phyloP scores from a whole-genome alignment of 2,888 invertebrate genomes.

The Dolichopus griseipennis region DNA sequence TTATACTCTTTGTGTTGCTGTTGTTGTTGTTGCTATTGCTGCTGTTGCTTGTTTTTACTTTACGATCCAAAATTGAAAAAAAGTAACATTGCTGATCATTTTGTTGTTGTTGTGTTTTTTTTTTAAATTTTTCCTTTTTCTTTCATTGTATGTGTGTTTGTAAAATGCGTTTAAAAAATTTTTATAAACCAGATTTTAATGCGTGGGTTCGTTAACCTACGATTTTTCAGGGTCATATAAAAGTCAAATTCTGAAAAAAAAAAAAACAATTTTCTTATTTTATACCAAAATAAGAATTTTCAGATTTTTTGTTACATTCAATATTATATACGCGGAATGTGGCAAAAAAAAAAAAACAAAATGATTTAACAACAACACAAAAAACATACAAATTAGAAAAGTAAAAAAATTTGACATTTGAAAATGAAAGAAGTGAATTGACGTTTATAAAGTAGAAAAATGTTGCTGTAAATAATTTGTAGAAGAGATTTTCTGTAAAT shows the following conservation, averaged over 20 bases:
- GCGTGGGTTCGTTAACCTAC: conserved; percentile 31
- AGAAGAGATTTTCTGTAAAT: too few species aligned
- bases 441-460: too few species aligned
- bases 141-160: conserved; percentile 8
- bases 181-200: conserved; percentile 14
- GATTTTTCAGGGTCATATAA: conserved; percentile 31
- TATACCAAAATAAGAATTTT: not conserved
- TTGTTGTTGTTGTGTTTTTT: conserved; percentile 13
- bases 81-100: conserved; percentile 19
- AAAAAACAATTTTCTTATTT: not conserved
- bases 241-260: conserved; percentile 25
- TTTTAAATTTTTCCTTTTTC: conserved; percentile 9
- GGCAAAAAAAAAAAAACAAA: not conserved
- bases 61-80: conserved; percentile 20
- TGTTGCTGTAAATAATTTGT: too few species aligned
- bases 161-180: not conserved
- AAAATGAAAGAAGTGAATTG: not conserved
- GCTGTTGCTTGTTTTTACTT: not conserved
- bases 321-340: not conserved
- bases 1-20: conserved; percentile 15
- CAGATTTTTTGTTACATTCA: not conserved
- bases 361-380: not conserved
- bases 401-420: not conserved
- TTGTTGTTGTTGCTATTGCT: conserved; percentile 13
- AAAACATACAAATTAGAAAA: too few species aligned